Conservation (phyloP, 2,888 invertebrate genomes). For the Oligia strigilis region DNA sequence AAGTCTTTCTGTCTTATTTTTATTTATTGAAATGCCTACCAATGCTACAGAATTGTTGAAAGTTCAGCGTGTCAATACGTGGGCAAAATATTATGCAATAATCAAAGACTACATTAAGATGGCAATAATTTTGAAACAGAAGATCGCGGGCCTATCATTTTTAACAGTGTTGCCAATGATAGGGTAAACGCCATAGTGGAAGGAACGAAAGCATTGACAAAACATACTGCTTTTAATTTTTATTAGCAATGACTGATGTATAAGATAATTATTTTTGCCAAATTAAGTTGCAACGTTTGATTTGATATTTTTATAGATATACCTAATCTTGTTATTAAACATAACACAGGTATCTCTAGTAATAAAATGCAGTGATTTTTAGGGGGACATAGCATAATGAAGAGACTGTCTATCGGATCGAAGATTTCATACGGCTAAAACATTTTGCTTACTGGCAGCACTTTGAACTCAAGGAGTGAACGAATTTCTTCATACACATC, state of each 20-base stretch:
- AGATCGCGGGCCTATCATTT: slow-evolving; percentile 10
- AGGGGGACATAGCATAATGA: neutral
- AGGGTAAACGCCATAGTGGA: neutral
- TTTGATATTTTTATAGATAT: neutral
- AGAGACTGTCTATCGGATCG: neutral
- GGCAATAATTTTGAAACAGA: slow-evolving; percentile 42
- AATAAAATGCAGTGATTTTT: neutral
- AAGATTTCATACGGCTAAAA: neutral
- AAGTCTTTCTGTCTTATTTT: neutral
- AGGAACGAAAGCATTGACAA: neutral
- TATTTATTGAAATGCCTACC: neutral
- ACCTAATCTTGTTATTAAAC: neutral
- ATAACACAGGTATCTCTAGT: neutral
- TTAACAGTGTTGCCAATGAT: slow-evolving; percentile 15
- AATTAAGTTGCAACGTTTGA: neutral
- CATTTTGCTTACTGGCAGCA: neutral
- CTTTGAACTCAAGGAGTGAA: neutral
- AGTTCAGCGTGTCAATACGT: slow-evolving; percentile 6
- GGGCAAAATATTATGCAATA: slow-evolving; percentile 40
- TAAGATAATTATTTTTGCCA: neutral
- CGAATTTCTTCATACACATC: slow-evolving; percentile 22
- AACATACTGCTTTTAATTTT: neutral
- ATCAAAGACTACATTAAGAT: no score
- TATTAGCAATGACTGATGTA: neutral
- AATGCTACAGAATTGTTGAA: no score